Evolutionary conservation across 2,888 invertebrate species (phyloP).

Genomic region (Cryptocephalus primarius): DNA sequence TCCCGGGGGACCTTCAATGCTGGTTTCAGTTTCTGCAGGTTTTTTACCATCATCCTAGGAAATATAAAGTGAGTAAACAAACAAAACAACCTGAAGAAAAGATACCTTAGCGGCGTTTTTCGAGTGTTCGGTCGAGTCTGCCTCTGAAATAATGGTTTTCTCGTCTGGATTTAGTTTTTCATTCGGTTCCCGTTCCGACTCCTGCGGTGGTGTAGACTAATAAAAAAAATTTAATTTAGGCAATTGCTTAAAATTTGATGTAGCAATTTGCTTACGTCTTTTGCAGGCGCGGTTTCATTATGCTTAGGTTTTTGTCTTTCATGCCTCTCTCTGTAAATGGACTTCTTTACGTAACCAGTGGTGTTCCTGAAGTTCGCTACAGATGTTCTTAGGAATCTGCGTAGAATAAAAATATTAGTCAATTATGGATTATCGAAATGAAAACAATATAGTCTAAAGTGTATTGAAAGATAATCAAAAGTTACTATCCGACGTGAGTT

Average conservation of each 20-base stretch:
- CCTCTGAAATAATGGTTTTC: slow-evolving; percentile 36
- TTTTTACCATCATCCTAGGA: slow-evolving; percentile 7
- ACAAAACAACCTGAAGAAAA: not conserved
- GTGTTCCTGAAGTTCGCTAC: slow-evolving; percentile 86
- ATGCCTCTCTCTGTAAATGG: slow-evolving; percentile 15
- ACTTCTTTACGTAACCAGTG: slow-evolving; percentile 68
- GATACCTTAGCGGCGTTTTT: slow-evolving; percentile 18
- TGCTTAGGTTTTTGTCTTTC: not conserved
- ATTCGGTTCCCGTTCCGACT: slow-evolving; percentile 12
- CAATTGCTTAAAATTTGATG: too few species aligned
- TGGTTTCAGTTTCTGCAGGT: slow-evolving; percentile 9
- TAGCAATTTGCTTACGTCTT: not conserved
- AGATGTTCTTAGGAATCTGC: slow-evolving; percentile 73
- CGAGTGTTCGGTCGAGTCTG: slow-evolving; percentile 35
- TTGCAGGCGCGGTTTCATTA: not conserved
- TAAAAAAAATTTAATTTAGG: slow-evolving; percentile 1
- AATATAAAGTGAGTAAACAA: not conserved
- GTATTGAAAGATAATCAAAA: too few species aligned
- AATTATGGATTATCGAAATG: too few species aligned
- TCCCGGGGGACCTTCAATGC: slow-evolving; percentile 31
- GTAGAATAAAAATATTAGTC: slow-evolving; percentile 6
- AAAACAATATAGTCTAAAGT: too few species aligned
- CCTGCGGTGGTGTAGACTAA: slow-evolving; percentile 11
- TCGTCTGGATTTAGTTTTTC: slow-evolving; percentile 23
- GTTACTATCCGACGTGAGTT: too few species aligned